A percentile compares a stretch with the other conserved stretches of the same genome.
These are phyloP conservation scores for Electrophaes corylata DNA, from an alignment of 2,888 invertebrate species.

Conservation along the genomic window DNA sequence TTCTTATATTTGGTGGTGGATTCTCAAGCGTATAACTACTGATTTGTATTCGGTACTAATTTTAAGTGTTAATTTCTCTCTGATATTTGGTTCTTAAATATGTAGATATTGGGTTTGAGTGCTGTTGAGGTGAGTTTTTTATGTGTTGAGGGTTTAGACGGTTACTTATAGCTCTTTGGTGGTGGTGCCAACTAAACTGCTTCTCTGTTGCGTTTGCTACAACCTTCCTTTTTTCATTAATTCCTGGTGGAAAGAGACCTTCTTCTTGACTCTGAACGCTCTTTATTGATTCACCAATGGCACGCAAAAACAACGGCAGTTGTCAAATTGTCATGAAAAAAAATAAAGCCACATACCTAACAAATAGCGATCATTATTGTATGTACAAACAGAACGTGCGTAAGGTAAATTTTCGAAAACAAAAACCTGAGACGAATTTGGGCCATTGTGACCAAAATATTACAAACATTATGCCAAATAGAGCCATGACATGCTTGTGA, in stretches of 20 bases:
- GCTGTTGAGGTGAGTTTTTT: neutral
- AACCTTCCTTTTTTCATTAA: neutral
- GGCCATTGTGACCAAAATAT: slow-evolving; percentile 4
- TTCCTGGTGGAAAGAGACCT: neutral
- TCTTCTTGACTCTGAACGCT: no score
- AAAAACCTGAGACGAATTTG: neutral
- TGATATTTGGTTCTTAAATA: neutral
- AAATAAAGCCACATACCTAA: no score
- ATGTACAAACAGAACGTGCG: neutral
- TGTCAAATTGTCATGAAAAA: neutral
- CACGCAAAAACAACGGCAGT: neutral
- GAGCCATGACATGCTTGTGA: slow-evolving; percentile 8
- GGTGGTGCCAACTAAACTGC: neutral
- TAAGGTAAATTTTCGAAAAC: neutral
- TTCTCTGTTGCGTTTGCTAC: neutral
- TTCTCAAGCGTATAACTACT: neutral
- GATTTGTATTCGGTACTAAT: neutral
- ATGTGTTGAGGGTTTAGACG: no score
- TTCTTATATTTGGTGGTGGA: neutral
- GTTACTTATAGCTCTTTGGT: no score
- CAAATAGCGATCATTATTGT: neutral
- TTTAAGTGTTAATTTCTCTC: neutral
- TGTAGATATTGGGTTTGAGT: no score
- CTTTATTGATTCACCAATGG: no score
- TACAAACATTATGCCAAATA: slow-evolving; percentile 7